A percentile compares a stretch with the other conserved stretches of the same genome.
Evolutionary conservation across 64 coral and sea anemone genomes (phyloP).

Genomic region (Acropora tenuis): DNA sequence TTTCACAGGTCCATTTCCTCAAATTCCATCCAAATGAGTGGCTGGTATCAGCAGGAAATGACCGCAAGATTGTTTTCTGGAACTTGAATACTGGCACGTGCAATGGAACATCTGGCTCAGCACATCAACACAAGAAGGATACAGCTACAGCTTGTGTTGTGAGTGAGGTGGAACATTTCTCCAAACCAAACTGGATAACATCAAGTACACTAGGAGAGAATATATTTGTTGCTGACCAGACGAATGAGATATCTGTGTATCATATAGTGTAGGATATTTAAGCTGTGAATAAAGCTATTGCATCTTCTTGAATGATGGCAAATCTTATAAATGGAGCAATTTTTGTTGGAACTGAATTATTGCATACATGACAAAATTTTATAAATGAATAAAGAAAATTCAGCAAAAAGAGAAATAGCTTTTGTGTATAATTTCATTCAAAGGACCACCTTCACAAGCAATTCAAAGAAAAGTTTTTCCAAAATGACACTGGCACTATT

Average conservation of each 20-base stretch:
- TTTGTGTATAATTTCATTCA: too few relatives aligned
- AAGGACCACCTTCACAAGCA: too few relatives aligned
- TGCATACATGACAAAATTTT: too few relatives aligned
- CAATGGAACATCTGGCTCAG: neutral
- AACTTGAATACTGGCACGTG: neutral
- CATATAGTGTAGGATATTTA: slow-evolving; percentile 9
- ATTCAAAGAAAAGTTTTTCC: too few relatives aligned
- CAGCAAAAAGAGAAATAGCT: too few relatives aligned
- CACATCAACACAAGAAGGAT: neutral
- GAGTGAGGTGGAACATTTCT: slow-evolving; percentile 63
- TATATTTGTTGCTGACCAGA: slow-evolving; percentile 83
- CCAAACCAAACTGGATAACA: slow-evolving; percentile 93
- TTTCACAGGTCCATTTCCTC: slow-evolving; percentile 88
- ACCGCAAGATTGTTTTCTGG: slow-evolving; percentile 84
- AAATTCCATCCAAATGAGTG: slow-evolving; percentile 55
- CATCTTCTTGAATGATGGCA: neutral
- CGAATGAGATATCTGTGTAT: slow-evolving; percentile 79
- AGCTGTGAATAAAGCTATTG: neutral
- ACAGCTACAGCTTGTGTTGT: neutral
- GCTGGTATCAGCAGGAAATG: slow-evolving; percentile 92
- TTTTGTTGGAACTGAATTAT: too few relatives aligned
- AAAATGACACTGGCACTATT: too few relatives aligned
- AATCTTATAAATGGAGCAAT: neutral
- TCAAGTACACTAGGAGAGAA: slow-evolving; percentile 55
- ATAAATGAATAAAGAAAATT: too few relatives aligned